These are phyloP conservation scores for Rhabdophis nuchalis DNA, from an alignment of 2,797 vertebrate species.

Conservation along the genomic window DNA sequence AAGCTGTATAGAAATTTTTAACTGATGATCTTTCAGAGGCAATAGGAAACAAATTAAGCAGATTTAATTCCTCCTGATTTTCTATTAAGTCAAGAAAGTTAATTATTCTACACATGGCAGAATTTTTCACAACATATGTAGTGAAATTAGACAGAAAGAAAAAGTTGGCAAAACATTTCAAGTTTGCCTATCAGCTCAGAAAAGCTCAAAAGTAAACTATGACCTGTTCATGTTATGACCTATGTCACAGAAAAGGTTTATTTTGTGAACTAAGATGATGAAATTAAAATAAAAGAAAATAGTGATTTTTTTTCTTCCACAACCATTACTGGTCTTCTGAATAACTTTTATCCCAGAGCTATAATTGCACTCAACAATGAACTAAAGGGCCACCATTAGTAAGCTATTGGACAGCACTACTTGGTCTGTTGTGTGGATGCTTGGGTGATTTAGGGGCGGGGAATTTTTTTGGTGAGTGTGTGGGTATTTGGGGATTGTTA, in stretches of 20 bases:
- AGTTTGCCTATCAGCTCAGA: constrained; percentile 53
- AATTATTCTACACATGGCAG: constrained; percentile 65
- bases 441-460: no score
- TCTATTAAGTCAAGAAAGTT: constrained; percentile 57
- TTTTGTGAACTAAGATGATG: constrained; percentile 15
- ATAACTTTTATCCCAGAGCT: no score
- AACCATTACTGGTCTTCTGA: not conserved
- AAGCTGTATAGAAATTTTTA: constrained; percentile 33
- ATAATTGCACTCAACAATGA: no score
- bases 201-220: constrained; percentile 50
- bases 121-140: constrained; percentile 59
- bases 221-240: constrained; percentile 42
- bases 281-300: constrained; percentile 20
- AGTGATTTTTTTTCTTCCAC: constrained; percentile 28
- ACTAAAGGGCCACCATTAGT: no score
- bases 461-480: no score
- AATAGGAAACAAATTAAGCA: constrained; percentile 44
- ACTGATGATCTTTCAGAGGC: constrained; percentile 38
- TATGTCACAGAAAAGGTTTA: constrained; percentile 40
- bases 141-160: constrained; percentile 63
- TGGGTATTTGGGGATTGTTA: no score
- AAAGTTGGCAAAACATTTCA: constrained; percentile 53
- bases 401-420: no score
- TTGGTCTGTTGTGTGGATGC: no score
- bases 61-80: constrained; percentile 51